A percentile compares a stretch with the other conserved stretches of the same genome.
phyloP scores from a whole-genome alignment of 2,113 vertebrate species.

The Canis aureus region DNA sequence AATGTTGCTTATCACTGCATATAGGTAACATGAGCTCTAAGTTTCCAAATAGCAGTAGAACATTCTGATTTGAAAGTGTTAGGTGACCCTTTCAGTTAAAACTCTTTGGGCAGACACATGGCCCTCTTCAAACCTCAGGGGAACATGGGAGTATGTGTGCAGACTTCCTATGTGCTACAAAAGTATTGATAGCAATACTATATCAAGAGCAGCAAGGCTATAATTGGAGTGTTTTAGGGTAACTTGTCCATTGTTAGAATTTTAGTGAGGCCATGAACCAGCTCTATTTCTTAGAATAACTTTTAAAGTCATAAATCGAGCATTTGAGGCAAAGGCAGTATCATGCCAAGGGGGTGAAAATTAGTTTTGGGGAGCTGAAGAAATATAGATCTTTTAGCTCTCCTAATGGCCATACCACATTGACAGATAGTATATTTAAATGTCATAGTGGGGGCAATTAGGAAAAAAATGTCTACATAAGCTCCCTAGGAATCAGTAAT shows the following conservation, averaged over 20 bases:
- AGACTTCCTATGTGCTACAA: background rate
- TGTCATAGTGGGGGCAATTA: background rate
- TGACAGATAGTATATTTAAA: background rate
- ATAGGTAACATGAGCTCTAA: background rate
- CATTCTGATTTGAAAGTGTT: background rate
- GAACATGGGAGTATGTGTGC: background rate
- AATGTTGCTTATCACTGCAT: background rate
- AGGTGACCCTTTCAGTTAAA: background rate
- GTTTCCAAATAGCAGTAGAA: background rate
- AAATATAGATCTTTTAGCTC: background rate
- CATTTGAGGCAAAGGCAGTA: background rate
- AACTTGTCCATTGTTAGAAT: background rate
- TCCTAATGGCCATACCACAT: background rate
- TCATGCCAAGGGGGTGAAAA: background rate
- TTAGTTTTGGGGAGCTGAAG: background rate
- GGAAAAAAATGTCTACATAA: background rate
- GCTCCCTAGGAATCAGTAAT: background rate
- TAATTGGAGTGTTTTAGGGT: background rate
- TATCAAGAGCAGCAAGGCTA: background rate
- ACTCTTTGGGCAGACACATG: background rate
- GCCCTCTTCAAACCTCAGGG: background rate
- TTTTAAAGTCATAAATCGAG: background rate
- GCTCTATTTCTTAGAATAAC: background rate
- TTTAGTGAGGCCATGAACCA: background rate
- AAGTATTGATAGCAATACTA: background rate